Evolutionary conservation across 2,888 invertebrate genomes (phyloP).

Genomic region (Lumbricus terrestris): DNA sequence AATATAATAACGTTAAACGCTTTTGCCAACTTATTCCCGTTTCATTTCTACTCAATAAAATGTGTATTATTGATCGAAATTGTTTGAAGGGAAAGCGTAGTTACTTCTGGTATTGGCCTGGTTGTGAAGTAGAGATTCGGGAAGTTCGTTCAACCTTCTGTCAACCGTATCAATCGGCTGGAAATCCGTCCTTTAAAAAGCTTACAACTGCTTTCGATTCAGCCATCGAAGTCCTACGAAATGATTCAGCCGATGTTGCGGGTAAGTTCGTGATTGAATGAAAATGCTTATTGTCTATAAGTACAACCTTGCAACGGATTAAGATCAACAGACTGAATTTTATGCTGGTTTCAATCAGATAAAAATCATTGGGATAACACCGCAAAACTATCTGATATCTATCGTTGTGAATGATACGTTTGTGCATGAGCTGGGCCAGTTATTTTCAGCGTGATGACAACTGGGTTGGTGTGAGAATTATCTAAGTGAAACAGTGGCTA

Average conservation of each 20-base stretch:
- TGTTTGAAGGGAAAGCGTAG: conserved; percentile 19
- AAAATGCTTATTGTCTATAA: not conserved
- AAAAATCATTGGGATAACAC: no score
- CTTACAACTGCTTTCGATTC: conserved; percentile 19
- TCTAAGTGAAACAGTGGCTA: no score
- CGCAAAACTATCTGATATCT: no score
- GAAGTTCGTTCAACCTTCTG: conserved; percentile 37
- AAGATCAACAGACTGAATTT: not conserved
- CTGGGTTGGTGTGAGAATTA: no score
- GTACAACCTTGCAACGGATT: not conserved
- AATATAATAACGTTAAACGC: not conserved
- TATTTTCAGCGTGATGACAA: no score
- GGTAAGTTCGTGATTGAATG: conserved; percentile 18
- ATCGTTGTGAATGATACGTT: no score
- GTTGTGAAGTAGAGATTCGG: conserved; percentile 38
- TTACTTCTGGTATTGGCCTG: conserved; percentile 39
- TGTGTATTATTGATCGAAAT: not conserved
- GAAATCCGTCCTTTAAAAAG: conserved; percentile 11
- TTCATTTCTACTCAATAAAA: not conserved
- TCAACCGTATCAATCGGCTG: conserved; percentile 20
- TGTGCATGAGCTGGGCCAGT: no score
- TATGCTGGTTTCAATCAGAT: not conserved
- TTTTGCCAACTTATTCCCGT: not conserved
- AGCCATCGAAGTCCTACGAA: conserved; percentile 24
- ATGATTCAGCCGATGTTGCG: conserved; percentile 29